phyloP scores from a whole-genome alignment of 92 coral and sea anemone genomes.

The Parazoanthus atlanticus region DNA sequence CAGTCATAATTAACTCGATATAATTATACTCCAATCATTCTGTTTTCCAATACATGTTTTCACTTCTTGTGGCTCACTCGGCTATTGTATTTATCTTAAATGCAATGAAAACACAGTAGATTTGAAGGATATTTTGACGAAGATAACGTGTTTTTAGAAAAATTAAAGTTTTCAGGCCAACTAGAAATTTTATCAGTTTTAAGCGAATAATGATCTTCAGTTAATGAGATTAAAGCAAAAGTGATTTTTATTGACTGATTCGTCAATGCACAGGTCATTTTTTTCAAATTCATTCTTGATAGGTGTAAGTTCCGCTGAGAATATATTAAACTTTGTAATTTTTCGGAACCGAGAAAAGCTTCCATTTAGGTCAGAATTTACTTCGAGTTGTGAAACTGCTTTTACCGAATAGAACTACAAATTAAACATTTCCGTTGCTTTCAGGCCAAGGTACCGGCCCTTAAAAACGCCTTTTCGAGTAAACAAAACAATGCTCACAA shows the following conservation, averaged over 20 bases:
- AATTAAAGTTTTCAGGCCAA: constrained; percentile 1
- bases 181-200: constrained; percentile 7
- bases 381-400: constrained; percentile 21
- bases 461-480: constrained; percentile 22
- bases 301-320: constrained; percentile 30
- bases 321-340: constrained; percentile 21
- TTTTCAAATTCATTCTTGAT: neutral
- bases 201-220: constrained; percentile 35
- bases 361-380: constrained; percentile 16
- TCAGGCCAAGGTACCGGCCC: constrained; percentile 33
- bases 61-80: neutral
- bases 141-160: neutral
- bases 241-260: constrained; percentile 19
- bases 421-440: constrained; percentile 32
- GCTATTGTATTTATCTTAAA: neutral
- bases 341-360: constrained; percentile 15
- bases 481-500: neutral
- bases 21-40: constrained; percentile 22
- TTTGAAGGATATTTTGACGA: constrained; percentile 23
- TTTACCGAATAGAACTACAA: constrained; percentile 14
- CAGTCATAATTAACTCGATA: constrained; percentile 24
- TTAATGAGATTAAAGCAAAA: constrained; percentile 20
- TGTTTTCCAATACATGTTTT: constrained; percentile 19
- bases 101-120: neutral
- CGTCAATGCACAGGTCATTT: constrained; percentile 27